phyloP scores from a whole-genome alignment of 1,140 invertebrate genomes.

The Cherax quadricarinatus region DNA sequence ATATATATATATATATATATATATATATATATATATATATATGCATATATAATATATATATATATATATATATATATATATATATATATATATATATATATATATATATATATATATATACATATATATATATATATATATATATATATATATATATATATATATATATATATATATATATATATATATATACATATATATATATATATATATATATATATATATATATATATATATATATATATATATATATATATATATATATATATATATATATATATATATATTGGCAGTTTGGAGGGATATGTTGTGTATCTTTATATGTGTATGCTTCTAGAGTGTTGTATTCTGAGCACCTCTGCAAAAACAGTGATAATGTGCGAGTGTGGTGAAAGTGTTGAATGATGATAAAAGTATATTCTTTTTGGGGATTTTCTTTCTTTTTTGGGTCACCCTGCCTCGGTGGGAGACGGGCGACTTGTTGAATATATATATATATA shows the following conservation, averaged over 20 bases:
- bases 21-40: too few species aligned
- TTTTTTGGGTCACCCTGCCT: too few species aligned
- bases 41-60: conserved; percentile 36
- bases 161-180: conserved; percentile 29
- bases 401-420: too few species aligned
- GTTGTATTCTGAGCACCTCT: too few species aligned
- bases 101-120: conserved; percentile 26
- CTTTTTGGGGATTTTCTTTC: too few species aligned
- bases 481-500: too few species aligned
- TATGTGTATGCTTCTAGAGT: too few species aligned
- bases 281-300: too few species aligned
- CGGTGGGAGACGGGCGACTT: too few species aligned
- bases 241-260: conserved; percentile 16
- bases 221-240: conserved; percentile 1
- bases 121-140: conserved; percentile 10
- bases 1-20: conserved; percentile 30
- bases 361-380: too few species aligned
- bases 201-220: conserved; percentile 34
- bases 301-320: too few species aligned
- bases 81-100: conserved; percentile 40
- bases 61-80: conserved; percentile 48
- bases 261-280: conserved; percentile 16
- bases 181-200: conserved; percentile 19
- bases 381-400: too few species aligned
- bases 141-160: conserved; percentile 5